These are phyloP conservation scores for Ephestia elutella DNA, from an alignment of 1,140 invertebrate species.

Conservation along the genomic window DNA sequence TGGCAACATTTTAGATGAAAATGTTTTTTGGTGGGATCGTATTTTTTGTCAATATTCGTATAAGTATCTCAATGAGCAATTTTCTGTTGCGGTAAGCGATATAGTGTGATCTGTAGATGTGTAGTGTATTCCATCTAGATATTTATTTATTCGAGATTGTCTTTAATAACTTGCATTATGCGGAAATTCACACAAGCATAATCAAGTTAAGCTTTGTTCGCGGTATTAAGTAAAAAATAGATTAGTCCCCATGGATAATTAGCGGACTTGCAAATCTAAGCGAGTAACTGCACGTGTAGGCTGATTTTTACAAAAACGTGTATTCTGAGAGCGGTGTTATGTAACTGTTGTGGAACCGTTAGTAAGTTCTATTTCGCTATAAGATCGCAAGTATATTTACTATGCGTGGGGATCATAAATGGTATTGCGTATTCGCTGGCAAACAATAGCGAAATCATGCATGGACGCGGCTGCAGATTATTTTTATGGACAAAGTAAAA, in stretches of 20 bases:
- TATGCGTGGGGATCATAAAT: too few species aligned
- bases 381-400: not conserved
- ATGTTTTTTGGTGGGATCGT: too few species aligned
- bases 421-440: not conserved
- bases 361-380: not conserved
- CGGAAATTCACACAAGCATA: not conserved
- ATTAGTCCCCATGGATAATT: not conserved
- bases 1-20: too few species aligned
- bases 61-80: too few species aligned
- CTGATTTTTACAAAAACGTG: slow-evolving; percentile 8
- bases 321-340: slow-evolving; percentile 8
- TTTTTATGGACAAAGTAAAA: not conserved
- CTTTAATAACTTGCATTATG: not conserved
- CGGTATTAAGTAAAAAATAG: not conserved
- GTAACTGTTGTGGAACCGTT: slow-evolving; percentile 9
- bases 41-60: too few species aligned
- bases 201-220: not conserved
- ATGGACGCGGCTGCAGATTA: not conserved
- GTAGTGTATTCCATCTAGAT: not conserved
- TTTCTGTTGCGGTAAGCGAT: too few species aligned
- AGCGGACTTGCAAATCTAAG: slow-evolving; percentile 2
- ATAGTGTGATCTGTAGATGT: not conserved
- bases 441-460: not conserved
- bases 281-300: slow-evolving; percentile 1
- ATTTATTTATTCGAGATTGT: not conserved